Evolutionary conservation across 1,140 invertebrate genomes (phyloP), one percentile per base, ranked within the genome.

Genomic region (Camponotus floridanus): DNA sequence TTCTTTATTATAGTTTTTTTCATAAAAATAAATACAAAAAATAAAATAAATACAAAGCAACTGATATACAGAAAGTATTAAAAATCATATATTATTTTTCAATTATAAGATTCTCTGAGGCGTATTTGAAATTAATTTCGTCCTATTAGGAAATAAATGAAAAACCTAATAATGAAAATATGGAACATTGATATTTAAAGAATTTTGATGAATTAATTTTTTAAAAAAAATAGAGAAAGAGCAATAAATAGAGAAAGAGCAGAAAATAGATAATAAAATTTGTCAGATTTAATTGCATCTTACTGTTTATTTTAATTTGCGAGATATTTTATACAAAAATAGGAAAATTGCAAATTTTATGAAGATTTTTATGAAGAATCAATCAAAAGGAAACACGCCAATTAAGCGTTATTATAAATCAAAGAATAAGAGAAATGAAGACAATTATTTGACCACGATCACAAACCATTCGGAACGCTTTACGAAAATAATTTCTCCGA

Each of bases 401-500:
- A 21, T 9, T 59, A 21, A 59, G 8, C 4, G 5, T 51, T 18
- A 18, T 51, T 51, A 51, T 33, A 55, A 81, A 45, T 57, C 18
- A 15, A 7, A 71, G 11, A 15, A 80, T 7, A 13, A 45, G 9
- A 7, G 21, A 18, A 61, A 13, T 21, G 36, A 42, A 55, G 78
- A 59, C 11, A 45, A 59, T 21, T 5, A 31, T 33, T 8, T 18
- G 13, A 2, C 8, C 13, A 67, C 51, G n/a, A 18, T 51, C 55
- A 55, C 13, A 70, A 15, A 42, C 5, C 9, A 5, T 67, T 21
- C 13, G 7, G n/a, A n/a, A 13, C 26, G 26, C 57, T 64, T 51
- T 81, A 15, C 55, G 13, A 55, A 57, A 74, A 65, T 55, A 76
- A 74, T 85, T 74, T n/a, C 31, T n/a, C 51, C 36, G 21, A 81